These are phyloP conservation scores for Mercenaria mercenaria DNA, from an alignment of 1,140 invertebrate genomes.

Conservation along the genomic window DNA sequence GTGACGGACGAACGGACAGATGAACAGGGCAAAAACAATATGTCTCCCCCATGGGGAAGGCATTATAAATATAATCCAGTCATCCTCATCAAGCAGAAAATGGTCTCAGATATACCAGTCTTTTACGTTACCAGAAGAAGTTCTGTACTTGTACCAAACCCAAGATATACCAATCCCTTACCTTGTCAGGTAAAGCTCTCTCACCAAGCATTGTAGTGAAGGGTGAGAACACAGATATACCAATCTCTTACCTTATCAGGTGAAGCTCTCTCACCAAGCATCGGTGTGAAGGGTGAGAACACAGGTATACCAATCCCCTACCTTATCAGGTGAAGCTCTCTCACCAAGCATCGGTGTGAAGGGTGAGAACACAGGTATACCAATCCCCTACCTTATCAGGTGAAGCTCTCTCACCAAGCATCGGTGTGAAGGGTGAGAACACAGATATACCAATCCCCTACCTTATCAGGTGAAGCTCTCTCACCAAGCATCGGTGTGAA, in stretches of 20 bases:
- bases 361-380: slow-evolving; percentile 92
- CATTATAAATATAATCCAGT: too few relatives aligned
- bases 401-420: slow-evolving; percentile 93
- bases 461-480: slow-evolving; percentile 90
- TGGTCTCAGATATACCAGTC: too few relatives aligned
- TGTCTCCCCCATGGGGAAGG: too few relatives aligned
- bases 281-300: too few relatives aligned
- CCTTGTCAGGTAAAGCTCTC: slow-evolving; percentile 84
- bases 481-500: slow-evolving; percentile 96
- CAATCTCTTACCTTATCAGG: slow-evolving; percentile 89
- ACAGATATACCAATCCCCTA: slow-evolving; percentile 89
- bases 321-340: slow-evolving; percentile 90
- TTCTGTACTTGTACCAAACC: too few relatives aligned
- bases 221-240: slow-evolving; percentile 92
- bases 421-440: slow-evolving; percentile 94
- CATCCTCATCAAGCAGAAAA: too few relatives aligned
- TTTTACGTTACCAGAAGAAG: too few relatives aligned
- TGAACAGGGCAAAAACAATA: too few relatives aligned
- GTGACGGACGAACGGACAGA: too few relatives aligned
- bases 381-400: slow-evolving; percentile 91
- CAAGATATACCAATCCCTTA: too few relatives aligned
- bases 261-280: too few relatives aligned
- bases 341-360: slow-evolving; percentile 96
- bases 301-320: slow-evolving; percentile 89
- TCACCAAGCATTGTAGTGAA: slow-evolving; percentile 97